Conservation (phyloP, 2,113 vertebrate genomes). For the Alligator mississippiensis region DNA sequence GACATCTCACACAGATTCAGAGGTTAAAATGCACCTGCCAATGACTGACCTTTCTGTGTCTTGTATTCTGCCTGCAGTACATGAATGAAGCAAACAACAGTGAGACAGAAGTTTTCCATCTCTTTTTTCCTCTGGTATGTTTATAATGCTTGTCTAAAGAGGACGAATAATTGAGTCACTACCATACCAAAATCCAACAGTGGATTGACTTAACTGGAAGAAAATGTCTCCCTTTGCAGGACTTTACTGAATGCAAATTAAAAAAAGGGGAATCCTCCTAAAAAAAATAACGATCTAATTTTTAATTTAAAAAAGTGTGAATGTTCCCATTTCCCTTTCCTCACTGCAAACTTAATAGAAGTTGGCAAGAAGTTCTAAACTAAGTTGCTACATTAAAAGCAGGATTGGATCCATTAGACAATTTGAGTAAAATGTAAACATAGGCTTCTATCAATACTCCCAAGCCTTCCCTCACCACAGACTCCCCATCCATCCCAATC, state of each 20-base stretch:
- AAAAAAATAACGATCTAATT: background rate
- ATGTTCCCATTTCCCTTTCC: background rate
- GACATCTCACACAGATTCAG: background rate
- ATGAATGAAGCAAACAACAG: background rate
- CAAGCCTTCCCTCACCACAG: background rate
- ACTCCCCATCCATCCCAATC: background rate
- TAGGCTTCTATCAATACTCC: background rate
- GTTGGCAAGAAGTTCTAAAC: background rate
- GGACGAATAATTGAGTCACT: background rate
- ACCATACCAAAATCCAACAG: background rate
- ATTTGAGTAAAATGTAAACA: background rate
- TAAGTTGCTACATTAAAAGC: background rate
- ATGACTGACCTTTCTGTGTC: background rate
- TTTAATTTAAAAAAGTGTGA: background rate
- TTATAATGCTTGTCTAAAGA: background rate
- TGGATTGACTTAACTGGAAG: background rate
- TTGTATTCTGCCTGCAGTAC: background rate
- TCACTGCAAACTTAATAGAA: background rate
- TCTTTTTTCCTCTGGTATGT: background rate
- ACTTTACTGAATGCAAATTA: background rate
- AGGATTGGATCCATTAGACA: background rate
- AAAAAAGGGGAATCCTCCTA: background rate
- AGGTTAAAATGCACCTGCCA: background rate
- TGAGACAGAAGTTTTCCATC: background rate
- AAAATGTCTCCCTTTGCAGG: background rate